Conservation (phyloP, 1,140 invertebrate genomes). For the Danaus plexippus region DNA sequence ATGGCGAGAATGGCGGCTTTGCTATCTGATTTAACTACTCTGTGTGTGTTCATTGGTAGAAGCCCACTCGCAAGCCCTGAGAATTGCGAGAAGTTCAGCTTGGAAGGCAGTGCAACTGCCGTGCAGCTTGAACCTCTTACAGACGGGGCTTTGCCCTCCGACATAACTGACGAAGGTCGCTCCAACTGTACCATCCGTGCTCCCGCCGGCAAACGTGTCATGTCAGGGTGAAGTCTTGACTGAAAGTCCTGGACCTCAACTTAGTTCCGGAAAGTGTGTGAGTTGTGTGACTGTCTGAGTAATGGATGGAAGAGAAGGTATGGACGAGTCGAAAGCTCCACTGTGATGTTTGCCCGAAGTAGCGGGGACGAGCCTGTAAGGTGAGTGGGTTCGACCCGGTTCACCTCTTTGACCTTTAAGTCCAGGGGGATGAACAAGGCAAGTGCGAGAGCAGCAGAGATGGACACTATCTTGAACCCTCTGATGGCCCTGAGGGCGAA, state of each 20-base stretch:
- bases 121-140: conserved; percentile 13
- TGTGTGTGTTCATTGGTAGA: neutral
- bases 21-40: conserved; percentile 5
- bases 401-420: conserved; percentile 2
- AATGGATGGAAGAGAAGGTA: neutral
- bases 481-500: conserved; percentile 11
- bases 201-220: neutral
- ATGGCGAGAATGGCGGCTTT: conserved; percentile 1
- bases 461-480: conserved; percentile 1
- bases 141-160: neutral
- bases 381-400: neutral
- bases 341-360: neutral
- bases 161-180: conserved; percentile 1
- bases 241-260: too few relatives aligned
- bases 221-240: too few relatives aligned
- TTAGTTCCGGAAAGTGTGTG: neutral
- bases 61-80: neutral
- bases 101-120: conserved; percentile 9
- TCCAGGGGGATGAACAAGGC: too few relatives aligned
- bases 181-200: conserved; percentile 1
- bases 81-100: conserved; percentile 9
- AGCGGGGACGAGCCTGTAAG: neutral
- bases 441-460: conserved; percentile 4
- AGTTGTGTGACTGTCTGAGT: neutral
- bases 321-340: neutral